Conservation (phyloP, 2,888 invertebrate species). For the Meliscaeva auricollis region DNA sequence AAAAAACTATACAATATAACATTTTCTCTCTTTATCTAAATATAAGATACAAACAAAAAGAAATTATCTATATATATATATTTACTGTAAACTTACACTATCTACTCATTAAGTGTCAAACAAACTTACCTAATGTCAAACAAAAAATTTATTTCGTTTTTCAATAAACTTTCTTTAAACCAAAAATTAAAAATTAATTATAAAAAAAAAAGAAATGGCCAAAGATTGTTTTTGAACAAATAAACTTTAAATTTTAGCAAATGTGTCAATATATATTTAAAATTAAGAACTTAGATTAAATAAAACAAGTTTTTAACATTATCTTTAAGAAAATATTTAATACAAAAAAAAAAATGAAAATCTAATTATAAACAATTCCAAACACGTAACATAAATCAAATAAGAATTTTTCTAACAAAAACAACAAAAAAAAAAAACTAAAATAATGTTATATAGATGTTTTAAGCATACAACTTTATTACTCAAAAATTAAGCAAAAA, state of each 20-base stretch:
- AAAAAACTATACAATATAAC: constrained; percentile 61
- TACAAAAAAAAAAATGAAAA: constrained; percentile 12
- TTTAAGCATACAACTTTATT: constrained; percentile 52
- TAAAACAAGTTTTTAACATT: constrained; percentile 19
- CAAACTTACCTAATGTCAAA: constrained; percentile 40
- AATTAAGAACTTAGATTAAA: constrained; percentile 41
- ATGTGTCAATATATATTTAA: constrained; percentile 70
- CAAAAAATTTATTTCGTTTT: constrained; percentile 34
- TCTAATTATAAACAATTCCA: constrained; percentile 6
- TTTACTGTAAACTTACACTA: constrained; percentile 65
- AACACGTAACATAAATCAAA: constrained; percentile 37
- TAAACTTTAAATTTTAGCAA: constrained; percentile 36
- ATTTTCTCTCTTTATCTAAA: constrained; percentile 65
- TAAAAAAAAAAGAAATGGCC: constrained; percentile 44
- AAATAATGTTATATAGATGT: constrained; percentile 67
- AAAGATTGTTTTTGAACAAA: constrained; percentile 43
- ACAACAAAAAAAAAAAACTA: constrained; percentile 12
- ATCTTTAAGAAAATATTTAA: constrained; percentile 51
- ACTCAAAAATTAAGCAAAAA: constrained; percentile 41
- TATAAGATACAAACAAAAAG: constrained; percentile 30
- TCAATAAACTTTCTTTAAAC: constrained; percentile 41
- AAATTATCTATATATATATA: constrained; percentile 53
- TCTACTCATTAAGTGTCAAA: constrained; percentile 69
- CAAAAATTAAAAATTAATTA: not conserved
- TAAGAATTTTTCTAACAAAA: constrained; percentile 32